phyloP scores from a whole-genome alignment of 2,113 vertebrate species.

The Emydocephalus ijimae region DNA sequence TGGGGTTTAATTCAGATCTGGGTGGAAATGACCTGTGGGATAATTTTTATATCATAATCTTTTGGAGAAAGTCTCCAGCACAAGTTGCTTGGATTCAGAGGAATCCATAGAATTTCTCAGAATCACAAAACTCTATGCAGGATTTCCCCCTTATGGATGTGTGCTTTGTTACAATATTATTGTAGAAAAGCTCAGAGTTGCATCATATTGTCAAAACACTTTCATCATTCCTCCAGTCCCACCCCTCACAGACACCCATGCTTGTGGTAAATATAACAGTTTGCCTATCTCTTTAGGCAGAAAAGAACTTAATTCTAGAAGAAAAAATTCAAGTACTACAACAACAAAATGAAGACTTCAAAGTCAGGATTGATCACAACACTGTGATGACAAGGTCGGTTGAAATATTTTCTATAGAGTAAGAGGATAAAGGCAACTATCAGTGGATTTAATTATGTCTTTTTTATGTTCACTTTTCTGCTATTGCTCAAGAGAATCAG shows the following conservation, averaged over 20 bases:
- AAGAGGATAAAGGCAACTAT: neutral
- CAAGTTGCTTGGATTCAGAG: neutral
- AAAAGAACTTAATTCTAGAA: conserved; percentile 90
- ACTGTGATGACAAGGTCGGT: conserved; percentile 85
- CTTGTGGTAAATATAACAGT: neutral
- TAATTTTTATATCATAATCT: neutral
- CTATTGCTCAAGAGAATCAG: neutral
- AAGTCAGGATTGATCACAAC: conserved; percentile 89
- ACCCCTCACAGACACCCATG: neutral
- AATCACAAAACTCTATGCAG: neutral
- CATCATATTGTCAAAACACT: neutral
- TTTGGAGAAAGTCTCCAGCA: neutral
- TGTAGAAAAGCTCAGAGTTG: neutral
- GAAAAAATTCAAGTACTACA: conserved; percentile 91
- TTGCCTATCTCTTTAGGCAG: conserved; percentile 74
- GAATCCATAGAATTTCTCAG: neutral
- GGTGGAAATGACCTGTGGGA: neutral
- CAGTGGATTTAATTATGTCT: neutral
- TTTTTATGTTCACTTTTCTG: neutral
- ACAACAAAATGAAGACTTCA: conserved; percentile 95
- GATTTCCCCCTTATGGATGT: neutral
- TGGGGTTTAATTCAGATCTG: neutral
- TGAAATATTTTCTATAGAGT: conserved; percentile 14
- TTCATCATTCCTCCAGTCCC: neutral
- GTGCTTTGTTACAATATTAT: neutral